Conservation (phyloP, 1,140 invertebrate species). For the Drosophila ambigua region DNA sequence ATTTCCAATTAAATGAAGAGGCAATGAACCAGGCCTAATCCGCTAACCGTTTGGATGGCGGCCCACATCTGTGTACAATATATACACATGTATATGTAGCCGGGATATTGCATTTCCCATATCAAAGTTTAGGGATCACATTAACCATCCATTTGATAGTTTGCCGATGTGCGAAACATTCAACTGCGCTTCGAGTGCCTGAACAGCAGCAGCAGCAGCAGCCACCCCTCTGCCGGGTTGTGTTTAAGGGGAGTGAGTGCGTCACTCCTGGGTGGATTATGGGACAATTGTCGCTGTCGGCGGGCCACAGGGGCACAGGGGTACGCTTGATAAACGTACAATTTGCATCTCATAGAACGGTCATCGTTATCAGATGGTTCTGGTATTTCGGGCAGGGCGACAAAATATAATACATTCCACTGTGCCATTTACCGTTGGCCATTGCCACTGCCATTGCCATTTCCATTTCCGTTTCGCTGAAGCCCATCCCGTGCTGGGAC, state of each 20-base stretch:
- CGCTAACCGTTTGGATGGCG: no score
- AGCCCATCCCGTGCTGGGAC: neutral
- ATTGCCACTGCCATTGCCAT: slow-evolving; percentile 47
- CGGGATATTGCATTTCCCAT: slow-evolving; percentile 29
- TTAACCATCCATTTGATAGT: slow-evolving; percentile 20
- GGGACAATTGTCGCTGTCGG: slow-evolving; percentile 31
- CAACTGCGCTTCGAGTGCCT: slow-evolving; percentile 38
- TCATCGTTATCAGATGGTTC: slow-evolving; percentile 48
- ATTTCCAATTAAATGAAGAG: no score
- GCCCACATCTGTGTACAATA: neutral
- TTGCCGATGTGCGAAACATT: slow-evolving; percentile 43
- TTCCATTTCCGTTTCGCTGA: slow-evolving; percentile 40
- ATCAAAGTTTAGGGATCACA: slow-evolving; percentile 44
- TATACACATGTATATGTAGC: neutral
- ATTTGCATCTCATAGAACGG: slow-evolving; percentile 44
- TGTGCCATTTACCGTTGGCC: slow-evolving; percentile 38
- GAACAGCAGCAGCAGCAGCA: slow-evolving; percentile 13
- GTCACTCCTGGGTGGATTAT: slow-evolving; percentile 26
- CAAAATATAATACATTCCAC: slow-evolving; percentile 25
- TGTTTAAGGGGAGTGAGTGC: neutral
- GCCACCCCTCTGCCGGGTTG: slow-evolving; percentile 28
- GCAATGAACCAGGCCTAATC: no score
- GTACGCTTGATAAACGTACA: slow-evolving; percentile 25
- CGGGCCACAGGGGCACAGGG: neutral
- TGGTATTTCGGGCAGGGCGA: slow-evolving; percentile 15